These are phyloP conservation scores for Archilochus colubris DNA, from an alignment of 2,113 vertebrate genomes.

Conservation along the genomic window DNA sequence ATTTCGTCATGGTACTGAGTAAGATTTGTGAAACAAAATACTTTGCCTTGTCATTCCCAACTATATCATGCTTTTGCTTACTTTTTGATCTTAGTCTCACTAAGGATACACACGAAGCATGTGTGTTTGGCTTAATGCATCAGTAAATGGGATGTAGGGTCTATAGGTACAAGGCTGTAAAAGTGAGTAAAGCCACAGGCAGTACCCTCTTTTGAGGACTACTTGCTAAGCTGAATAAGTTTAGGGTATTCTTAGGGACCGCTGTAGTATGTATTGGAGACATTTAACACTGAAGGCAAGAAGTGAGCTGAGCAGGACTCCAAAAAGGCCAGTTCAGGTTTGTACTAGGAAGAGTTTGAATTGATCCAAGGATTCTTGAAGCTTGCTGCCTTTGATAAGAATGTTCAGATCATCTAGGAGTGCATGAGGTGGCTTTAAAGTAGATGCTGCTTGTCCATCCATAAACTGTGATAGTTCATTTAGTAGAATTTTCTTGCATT, in stretches of 20 bases:
- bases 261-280: neutral
- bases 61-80: neutral
- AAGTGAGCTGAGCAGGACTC: neutral
- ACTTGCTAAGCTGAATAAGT: accelerated
- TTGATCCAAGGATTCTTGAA: neutral
- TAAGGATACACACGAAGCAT: neutral
- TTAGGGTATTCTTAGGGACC: neutral
- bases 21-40: neutral
- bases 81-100: neutral
- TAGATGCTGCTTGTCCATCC: neutral
- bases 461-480: neutral
- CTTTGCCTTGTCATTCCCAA: neutral
- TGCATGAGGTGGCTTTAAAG: neutral
- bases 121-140: accelerated
- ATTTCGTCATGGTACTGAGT: neutral
- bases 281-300: neutral
- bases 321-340: neutral
- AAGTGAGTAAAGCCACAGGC: neutral
- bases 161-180: neutral
- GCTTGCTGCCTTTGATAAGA: neutral
- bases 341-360: neutral
- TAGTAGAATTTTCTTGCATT: neutral
- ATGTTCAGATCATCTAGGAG: neutral
- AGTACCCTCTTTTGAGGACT: neutral
- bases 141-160: neutral